Evolutionary conservation across 1,140 invertebrate genomes (phyloP).

Genomic region (Pseudomyrmex cubaensis): DNA sequence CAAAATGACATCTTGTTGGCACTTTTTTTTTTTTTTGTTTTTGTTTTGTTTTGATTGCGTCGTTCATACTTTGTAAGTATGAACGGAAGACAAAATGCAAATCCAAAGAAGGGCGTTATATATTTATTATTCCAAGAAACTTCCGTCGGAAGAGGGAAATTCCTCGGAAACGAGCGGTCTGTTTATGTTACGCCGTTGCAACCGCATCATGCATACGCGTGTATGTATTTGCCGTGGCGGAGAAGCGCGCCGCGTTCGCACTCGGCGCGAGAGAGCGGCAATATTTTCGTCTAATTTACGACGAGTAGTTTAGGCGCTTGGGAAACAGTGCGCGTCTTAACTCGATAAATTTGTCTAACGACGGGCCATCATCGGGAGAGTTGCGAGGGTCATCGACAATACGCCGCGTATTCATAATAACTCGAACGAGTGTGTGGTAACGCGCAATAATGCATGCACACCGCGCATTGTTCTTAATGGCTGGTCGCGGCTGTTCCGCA

Average conservation of each 20-base stretch:
- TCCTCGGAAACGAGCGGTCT: not conserved
- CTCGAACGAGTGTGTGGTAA: no score
- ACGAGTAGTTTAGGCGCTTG: conserved; percentile 24
- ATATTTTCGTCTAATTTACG: conserved; percentile 56
- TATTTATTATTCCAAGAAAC: conserved; percentile 25
- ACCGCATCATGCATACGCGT: not conserved
- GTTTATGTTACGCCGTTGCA: not conserved
- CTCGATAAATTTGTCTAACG: conserved; percentile 65
- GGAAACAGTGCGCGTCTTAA: conserved; percentile 56
- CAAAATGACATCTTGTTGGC: no score
- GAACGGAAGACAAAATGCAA: no score
- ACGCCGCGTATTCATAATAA: not conserved
- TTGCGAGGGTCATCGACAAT: conserved; percentile 26
- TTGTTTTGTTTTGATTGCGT: no score
- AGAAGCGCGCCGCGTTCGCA: not conserved
- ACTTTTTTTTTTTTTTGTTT: no score
- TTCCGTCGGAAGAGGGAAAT: not conserved
- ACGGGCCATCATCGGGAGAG: conserved; percentile 15
- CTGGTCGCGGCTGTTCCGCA: no score
- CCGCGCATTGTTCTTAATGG: not conserved
- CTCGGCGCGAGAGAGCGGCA: not conserved
- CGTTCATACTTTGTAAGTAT: no score
- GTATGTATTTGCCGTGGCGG: not conserved
- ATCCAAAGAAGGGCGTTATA: no score
- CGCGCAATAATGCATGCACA: not conserved